Conservation (phyloP, 2,888 invertebrate genomes). For the Beris morrisii region DNA sequence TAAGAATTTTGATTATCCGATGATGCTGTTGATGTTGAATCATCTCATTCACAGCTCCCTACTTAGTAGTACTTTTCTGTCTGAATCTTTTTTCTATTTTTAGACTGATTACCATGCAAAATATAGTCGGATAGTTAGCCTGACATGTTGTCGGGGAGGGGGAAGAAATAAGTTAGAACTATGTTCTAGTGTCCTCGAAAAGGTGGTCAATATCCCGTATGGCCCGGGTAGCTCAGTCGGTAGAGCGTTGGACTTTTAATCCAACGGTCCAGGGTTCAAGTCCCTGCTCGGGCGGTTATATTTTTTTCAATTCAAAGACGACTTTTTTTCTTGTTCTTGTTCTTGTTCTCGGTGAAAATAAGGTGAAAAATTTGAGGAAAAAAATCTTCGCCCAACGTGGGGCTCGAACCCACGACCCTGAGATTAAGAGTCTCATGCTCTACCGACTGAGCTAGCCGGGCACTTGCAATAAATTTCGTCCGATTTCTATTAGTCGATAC, state of each 20-base stretch:
- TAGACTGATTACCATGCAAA: too few species aligned
- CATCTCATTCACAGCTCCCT: too few species aligned
- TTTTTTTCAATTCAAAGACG: conserved; percentile 33
- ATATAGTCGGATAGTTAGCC: too few species aligned
- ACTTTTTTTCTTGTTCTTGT: background rate
- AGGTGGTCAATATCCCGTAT: background rate
- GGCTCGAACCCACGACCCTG: conserved; percentile 48
- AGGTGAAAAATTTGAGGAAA: conserved; percentile 29
- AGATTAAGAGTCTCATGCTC: conserved; percentile 47
- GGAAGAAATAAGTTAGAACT: too few species aligned
- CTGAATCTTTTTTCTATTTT: too few species aligned
- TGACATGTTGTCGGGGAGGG: too few species aligned
- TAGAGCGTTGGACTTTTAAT: conserved; percentile 47
- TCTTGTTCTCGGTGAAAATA: background rate
- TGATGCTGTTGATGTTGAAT: too few species aligned
- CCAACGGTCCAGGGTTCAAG: conserved; percentile 48
- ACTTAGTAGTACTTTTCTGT: too few species aligned
- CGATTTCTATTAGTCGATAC: too few species aligned
- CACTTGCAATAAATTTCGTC: background rate
- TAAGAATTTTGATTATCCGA: too few species aligned
- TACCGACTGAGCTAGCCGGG: conserved; percentile 46
- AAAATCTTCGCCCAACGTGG: conserved; percentile 44
- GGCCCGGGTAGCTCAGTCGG: conserved; percentile 46
- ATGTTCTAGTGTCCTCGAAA: too few species aligned
- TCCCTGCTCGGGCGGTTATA: conserved; percentile 45